These are phyloP conservation scores for Agrotis ipsilon DNA, from an alignment of 2,888 invertebrate species.

Conservation along the genomic window DNA sequence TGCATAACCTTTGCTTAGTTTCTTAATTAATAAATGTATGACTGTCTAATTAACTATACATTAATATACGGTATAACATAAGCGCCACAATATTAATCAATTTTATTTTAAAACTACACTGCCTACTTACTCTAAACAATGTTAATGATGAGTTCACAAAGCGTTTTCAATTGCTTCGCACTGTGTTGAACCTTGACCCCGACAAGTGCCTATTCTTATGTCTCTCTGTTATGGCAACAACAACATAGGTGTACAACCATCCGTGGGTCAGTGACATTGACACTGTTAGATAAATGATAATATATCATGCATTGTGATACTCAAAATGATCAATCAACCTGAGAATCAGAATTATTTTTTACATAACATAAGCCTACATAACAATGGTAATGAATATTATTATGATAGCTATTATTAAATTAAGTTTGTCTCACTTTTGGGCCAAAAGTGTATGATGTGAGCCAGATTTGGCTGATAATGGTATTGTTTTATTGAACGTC, in stretches of 20 bases:
- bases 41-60: too few relatives aligned
- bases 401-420: conserved; percentile 50
- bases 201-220: conserved; percentile 41
- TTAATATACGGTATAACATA: too few relatives aligned
- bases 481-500: conserved; percentile 24
- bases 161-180: conserved; percentile 15
- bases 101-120: too few relatives aligned
- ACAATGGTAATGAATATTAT: conserved; percentile 50
- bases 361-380: conserved; percentile 50
- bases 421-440: conserved; percentile 32
- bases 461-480: conserved; percentile 32
- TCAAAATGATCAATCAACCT: conserved; percentile 60
- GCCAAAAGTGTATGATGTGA: conserved; percentile 42
- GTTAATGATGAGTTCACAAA: conserved; percentile 4
- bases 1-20: too few relatives aligned
- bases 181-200: conserved; percentile 44
- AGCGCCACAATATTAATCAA: too few relatives aligned
- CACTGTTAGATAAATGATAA: conserved; percentile 64
- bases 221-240: conserved; percentile 46
- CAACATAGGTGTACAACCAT: conserved; percentile 37
- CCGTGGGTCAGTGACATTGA: conserved; percentile 73
- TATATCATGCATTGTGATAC: conserved; percentile 61
- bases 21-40: too few relatives aligned
- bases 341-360: conserved; percentile 45
- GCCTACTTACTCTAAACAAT: neutral